Conservation (phyloP, 2,888 invertebrate species). For the Trissoscelio sp. region DNA sequence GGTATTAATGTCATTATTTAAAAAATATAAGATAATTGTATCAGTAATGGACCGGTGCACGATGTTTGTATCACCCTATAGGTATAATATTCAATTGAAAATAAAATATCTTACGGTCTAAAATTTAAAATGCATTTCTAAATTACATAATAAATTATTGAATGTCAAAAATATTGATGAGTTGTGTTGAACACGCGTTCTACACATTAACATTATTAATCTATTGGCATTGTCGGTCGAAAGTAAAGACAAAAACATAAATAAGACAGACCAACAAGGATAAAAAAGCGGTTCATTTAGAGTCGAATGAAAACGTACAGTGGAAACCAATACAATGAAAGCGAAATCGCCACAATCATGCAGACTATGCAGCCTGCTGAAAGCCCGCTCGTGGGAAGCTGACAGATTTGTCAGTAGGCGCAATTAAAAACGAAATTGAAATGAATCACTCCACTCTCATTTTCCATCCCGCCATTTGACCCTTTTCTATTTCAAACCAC, state of each 20-base stretch:
- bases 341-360: slow-evolving; percentile 49
- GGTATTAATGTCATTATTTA: too few relatives aligned
- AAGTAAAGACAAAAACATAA: slow-evolving; percentile 39
- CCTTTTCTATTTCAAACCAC: slow-evolving; percentile 25
- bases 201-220: slow-evolving; percentile 51
- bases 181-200: slow-evolving; percentile 29
- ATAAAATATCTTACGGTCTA: too few relatives aligned
- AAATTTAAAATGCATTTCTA: too few relatives aligned
- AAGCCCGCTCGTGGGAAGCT: slow-evolving; percentile 61
- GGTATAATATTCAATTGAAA: too few relatives aligned
- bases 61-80: too few relatives aligned
- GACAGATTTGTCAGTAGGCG: slow-evolving; percentile 60
- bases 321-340: slow-evolving; percentile 54
- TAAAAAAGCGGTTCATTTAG: slow-evolving; percentile 28
- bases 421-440: slow-evolving; percentile 68
- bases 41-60: too few relatives aligned
- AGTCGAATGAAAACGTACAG: slow-evolving; percentile 45
- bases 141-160: slow-evolving; percentile 20
- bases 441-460: slow-evolving; percentile 53
- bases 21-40: too few relatives aligned
- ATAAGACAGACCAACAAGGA: background rate
- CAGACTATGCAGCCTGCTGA: slow-evolving; percentile 57
- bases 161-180: slow-evolving; percentile 39
- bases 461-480: slow-evolving; percentile 10
- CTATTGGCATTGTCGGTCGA: slow-evolving; percentile 36